These are phyloP conservation scores for Oreochromis niloticus DNA, from an alignment of 2,113 vertebrate genomes.

Conservation along the genomic window DNA sequence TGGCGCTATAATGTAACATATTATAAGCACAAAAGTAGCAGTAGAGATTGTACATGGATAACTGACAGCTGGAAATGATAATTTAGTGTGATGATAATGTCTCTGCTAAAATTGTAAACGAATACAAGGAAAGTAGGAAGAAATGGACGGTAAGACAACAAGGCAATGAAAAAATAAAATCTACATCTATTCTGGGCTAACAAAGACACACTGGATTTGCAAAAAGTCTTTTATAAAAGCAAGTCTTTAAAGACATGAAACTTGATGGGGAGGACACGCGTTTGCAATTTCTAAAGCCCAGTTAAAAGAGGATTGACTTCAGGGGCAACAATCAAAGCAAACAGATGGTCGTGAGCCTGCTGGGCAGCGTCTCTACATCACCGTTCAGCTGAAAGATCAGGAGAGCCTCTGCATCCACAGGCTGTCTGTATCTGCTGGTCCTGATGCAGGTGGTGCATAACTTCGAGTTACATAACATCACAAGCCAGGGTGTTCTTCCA, in stretches of 20 bases:
- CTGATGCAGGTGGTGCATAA: background rate
- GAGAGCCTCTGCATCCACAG: background rate
- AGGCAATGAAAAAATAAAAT: background rate
- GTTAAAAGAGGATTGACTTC: conserved; percentile 23
- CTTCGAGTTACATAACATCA: background rate
- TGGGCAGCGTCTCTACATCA: background rate
- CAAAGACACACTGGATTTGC: background rate
- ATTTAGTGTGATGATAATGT: background rate
- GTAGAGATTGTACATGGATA: background rate
- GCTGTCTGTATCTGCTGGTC: background rate
- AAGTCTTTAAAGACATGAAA: background rate
- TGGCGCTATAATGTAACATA: background rate
- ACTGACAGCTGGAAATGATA: background rate
- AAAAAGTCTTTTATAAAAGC: background rate
- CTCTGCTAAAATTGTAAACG: background rate
- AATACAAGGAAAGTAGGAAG: background rate
- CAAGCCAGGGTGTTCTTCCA: background rate
- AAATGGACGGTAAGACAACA: background rate
- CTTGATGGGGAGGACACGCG: background rate
- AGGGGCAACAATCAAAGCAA: background rate
- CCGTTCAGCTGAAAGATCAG: background rate
- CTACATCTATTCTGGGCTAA: background rate
- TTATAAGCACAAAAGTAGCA: background rate
- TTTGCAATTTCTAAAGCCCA: background rate
- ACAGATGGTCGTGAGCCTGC: conserved; percentile 19